Evolutionary conservation across 92 coral and sea anemone species (phyloP).

Genomic region (Plumapathes pennacea): DNA sequence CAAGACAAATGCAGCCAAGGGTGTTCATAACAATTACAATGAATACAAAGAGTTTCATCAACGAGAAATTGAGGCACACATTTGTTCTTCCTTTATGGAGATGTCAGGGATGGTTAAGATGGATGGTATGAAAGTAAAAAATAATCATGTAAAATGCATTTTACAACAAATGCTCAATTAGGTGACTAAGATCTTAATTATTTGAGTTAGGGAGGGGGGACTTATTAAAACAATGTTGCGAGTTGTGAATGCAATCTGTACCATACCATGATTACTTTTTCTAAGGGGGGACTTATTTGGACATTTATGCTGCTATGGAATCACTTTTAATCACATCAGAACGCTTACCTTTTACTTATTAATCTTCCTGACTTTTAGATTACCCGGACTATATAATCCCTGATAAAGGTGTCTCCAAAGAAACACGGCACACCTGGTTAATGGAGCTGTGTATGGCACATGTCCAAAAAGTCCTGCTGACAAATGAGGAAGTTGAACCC

Average conservation of each 20-base stretch:
- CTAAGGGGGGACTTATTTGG: too few species aligned
- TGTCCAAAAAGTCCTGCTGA: slow-evolving; percentile 28
- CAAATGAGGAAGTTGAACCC: slow-evolving; percentile 24
- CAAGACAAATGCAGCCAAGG: slow-evolving; percentile 55
- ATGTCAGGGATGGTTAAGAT: slow-evolving; percentile 43
- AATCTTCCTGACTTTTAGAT: slow-evolving; percentile 11
- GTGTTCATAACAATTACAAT: slow-evolving; percentile 29
- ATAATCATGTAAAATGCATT: too few species aligned
- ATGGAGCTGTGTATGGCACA: slow-evolving; percentile 26
- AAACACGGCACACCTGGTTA: slow-evolving; percentile 36
- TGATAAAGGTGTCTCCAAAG: slow-evolving; percentile 29
- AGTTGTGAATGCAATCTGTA: too few species aligned
- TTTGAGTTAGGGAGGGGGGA: too few species aligned
- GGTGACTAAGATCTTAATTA: too few species aligned
- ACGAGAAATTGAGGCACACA: slow-evolving; percentile 48
- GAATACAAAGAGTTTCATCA: slow-evolving; percentile 38
- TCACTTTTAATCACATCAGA: too few species aligned
- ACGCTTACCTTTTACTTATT: too few species aligned
- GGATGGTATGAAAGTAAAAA: slow-evolving; percentile 30
- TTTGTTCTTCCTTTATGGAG: slow-evolving; percentile 55
- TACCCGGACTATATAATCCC: slow-evolving; percentile 35
- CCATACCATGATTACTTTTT: too few species aligned
- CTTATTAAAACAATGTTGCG: too few species aligned
- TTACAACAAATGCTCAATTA: too few species aligned
- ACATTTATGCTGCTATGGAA: too few species aligned